Base-by-base conservation (phyloP, 2,888 invertebrate genomes). In the Hemaris fuciformis region DNA sequence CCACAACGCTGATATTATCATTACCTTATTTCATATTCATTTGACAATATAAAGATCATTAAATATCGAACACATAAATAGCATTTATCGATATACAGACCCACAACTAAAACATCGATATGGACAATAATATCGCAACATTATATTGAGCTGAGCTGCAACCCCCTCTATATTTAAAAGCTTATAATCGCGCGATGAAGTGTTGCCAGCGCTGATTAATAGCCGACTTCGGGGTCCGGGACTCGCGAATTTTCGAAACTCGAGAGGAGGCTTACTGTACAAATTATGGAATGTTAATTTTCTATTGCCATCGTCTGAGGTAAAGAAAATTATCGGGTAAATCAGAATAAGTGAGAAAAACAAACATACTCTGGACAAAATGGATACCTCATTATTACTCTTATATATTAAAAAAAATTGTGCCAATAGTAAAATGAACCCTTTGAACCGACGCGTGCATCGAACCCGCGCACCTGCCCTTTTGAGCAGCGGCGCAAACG, bases 171-270 rank as follows among this genome's bases (percentile, higher is more conserved):
- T 85, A 84, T 85, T 87, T 89, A 89, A 90, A 88, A 87, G 89
- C 91, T 91, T 91, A 90, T 91, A 91, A 91, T 91, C 89, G 89
- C 83, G 75, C 88, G 85, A 89, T 87, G 89, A 89, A 90, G 88
- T 87, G 87, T 85, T 84, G 84, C 85, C 80, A 75, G 77, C 78
- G 80, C 76, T 89, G 89, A 91, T 91, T 88, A 90, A 89, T 90
- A 83, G 83, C 77, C 71, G 74, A 76, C 81, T 83, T 72, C 74
- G 73, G 74, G 75, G 79, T 78, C 70, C 74, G 59, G 57, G 61
- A 60, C 61, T 61, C 56, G 41, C 43, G 38, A 38, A 10, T 38
- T n/a, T 75, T 72, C 64, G 66, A 63, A 71, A 73, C 77, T 41
- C 53, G 60, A 23, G 20, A 53, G 22, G 59, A 34, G 60, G 25